Conservation (phyloP, 2,888 invertebrate genomes). For the Sympetrum striolatum region DNA sequence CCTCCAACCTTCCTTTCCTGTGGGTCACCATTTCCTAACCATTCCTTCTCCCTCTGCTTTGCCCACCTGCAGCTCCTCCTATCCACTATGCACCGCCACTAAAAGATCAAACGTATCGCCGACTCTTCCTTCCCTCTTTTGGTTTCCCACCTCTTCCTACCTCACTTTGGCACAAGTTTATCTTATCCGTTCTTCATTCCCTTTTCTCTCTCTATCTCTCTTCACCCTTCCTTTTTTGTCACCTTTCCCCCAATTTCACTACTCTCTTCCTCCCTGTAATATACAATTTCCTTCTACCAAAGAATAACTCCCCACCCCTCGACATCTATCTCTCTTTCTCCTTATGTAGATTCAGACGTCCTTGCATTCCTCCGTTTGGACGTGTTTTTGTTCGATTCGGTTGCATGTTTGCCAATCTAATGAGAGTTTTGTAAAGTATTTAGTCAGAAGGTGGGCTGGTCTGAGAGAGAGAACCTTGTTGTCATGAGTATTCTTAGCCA, state of each 20-base stretch:
- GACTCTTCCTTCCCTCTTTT: not conserved
- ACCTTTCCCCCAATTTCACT: too few species aligned
- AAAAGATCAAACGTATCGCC: constrained; percentile 32
- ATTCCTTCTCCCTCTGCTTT: not conserved
- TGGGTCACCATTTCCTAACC: not conserved
- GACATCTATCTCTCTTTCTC: not conserved
- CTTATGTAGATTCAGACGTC: not conserved
- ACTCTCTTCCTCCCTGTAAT: not conserved
- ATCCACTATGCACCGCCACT: constrained; percentile 1
- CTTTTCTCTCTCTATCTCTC: not conserved
- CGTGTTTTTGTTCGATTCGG: not conserved
- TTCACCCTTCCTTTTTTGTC: not conserved
- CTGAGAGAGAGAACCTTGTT: not conserved
- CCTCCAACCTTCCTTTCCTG: not conserved
- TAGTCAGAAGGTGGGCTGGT: not conserved
- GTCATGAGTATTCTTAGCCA: not conserved
- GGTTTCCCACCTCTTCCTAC: not conserved
- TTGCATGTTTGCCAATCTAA: not conserved
- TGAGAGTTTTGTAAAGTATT: not conserved
- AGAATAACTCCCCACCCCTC: not conserved
- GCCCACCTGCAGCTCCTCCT: constrained; percentile 21
- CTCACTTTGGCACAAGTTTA: not conserved
- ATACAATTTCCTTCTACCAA: not conserved
- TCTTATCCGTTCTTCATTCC: not conserved
- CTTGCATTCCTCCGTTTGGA: not conserved